Base-by-base conservation (phyloP, 2,888 invertebrate genomes). In the Synanthedon vespiformis region DNA sequence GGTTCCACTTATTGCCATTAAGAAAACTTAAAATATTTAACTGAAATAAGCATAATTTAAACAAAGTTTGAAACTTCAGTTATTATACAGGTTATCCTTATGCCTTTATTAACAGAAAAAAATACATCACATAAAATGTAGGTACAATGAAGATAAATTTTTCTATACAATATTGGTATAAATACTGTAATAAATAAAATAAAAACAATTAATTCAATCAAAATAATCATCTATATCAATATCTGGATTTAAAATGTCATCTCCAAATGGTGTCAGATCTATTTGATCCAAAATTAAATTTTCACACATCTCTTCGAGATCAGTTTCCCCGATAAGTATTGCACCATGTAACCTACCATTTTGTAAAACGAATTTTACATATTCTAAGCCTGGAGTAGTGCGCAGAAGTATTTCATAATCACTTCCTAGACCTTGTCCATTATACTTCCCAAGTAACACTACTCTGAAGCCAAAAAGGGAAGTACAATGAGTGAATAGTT, bases 151-250 rank as follows among this genome's bases (percentile, higher is more conserved):
- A 34, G 8, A 8, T 34, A 8, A 34, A 34, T 8, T 34, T 34
- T 10, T 8, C 34, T 34, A 34, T n/a, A 27, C 6, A 27, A 34
- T 34, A 34, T 34, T 2, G 34, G 34, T 34, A 10, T 34, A 34
- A 34, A 34, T 34, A 34, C 34, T 8, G 2, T 34, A 34, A 34
- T 2, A 34, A 34, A 34, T 10, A 34, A 10, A 34, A 10, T 34
- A 10, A 34, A 34, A 34, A 34, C 6, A 34, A 34, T 8, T 8
- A 10, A 34, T 34, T 68, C 80, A 99, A 90, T 99, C 99, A 91
- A 99, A 99, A 86, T 97, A 99, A 88, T 99, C 99, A 80, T 99
- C 99, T 68, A 99, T 95, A 75, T 99, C 99, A 69, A 99, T 94
- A 73, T 95, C 91, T 16, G 98, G 98, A 89, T 99, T 94, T 8